Evolutionary conservation across 2,888 invertebrate species (phyloP), one percentile per base, ranked within the genome.

Genomic region (Platycheirus rosarum): DNA sequence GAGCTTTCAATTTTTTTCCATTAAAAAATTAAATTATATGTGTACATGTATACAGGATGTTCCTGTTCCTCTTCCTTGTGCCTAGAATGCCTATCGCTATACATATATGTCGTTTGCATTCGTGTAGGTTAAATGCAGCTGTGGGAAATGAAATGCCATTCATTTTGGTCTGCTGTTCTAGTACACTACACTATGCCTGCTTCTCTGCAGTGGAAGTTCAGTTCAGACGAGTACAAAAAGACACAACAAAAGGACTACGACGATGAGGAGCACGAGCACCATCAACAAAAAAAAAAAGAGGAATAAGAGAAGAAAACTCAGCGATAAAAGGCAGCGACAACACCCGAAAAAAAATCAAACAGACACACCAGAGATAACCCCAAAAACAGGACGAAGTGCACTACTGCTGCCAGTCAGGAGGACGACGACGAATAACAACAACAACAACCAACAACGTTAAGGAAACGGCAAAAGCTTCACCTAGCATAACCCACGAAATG

Each of bases 11-110:
- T 69, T 63, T 79, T 63, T 79, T 75, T 49, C 37, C 66, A 66
- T 82, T 62, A 73, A 76, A 82, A 82, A 77, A 82, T 82, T 82
- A 77, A 82, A 82, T 82, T 82, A 77, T 82, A 32, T 55, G 11
- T 32, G 18, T 18, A 32, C 6, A n/a, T 40, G 32, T 13, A 49
- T 20, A 2, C 51, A 14, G 16, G 29, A 60, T 42, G 29, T 42
- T 42, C 60, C 60, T 42, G 37, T 40, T 55, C 14, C 6, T 49
- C 7, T 9, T 26, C 14, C 23, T 55, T 37, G n/a, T 29, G 49
- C 60, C 18, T 40, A 42, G 29, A 23, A 5, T 18, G 13, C 20
- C 14, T 32, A 32, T 79, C 26, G 51, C 5, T 70, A n/a, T 51
- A 29, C 55, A 1, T 16, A 44, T 51, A 53, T 40, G 2, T 7